Conservation (phyloP, 2,113 vertebrate genomes). For the Ciconia stormi region DNA sequence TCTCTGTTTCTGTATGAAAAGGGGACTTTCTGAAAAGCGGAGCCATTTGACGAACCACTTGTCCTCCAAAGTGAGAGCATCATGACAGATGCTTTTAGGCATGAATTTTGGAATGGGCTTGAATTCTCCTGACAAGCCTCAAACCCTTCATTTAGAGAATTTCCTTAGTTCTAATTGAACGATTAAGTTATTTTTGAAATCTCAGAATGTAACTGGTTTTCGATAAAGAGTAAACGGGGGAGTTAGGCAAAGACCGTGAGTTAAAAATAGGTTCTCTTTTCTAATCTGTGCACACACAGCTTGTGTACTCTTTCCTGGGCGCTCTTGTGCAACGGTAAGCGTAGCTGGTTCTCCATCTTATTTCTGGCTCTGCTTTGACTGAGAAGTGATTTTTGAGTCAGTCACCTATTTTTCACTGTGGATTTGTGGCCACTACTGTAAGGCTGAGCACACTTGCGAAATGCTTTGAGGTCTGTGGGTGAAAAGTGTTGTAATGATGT, state of each 20-base stretch:
- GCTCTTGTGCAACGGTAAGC: neutral
- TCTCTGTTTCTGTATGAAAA: neutral
- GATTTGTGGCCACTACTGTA: neutral
- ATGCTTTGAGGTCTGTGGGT: neutral
- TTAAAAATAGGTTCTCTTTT: neutral
- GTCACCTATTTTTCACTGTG: neutral
- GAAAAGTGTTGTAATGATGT: neutral
- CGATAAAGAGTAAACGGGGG: neutral
- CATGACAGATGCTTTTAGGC: neutral
- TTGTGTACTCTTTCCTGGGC: neutral
- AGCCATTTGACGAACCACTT: neutral
- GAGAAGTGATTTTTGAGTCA: neutral
- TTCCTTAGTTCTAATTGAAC: neutral
- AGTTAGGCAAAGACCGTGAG: accelerated
- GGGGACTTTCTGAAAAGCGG: neutral
- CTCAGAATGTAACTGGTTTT: neutral
- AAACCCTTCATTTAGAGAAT: neutral
- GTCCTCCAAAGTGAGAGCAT: neutral
- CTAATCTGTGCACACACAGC: neutral
- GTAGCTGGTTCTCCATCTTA: neutral
- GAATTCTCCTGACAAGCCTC: neutral
- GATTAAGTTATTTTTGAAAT: neutral
- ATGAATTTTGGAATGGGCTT: neutral
- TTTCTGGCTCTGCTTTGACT: neutral
- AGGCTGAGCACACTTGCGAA: neutral